Conservation (phyloP, 2,797 vertebrate genomes). For the Sebastes matsubarae region DNA sequence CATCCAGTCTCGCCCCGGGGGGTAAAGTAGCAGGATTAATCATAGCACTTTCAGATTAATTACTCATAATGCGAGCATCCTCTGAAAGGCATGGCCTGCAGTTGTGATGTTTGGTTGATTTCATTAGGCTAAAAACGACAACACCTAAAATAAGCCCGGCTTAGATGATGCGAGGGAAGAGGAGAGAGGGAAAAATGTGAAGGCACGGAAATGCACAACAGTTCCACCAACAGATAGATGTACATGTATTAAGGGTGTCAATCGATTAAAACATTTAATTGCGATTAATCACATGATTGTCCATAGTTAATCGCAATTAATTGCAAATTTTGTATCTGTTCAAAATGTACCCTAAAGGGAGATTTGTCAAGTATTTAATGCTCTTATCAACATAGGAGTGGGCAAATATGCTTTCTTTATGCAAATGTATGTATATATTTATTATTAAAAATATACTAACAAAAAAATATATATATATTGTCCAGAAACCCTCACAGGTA, state of each 20-base stretch:
- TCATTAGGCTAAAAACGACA: conserved; percentile 85
- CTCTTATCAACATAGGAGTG: too few relatives aligned
- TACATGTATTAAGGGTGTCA: not conserved
- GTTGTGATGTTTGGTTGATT: conserved; percentile 85
- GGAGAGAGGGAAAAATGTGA: conserved; percentile 27
- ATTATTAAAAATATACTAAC: too few relatives aligned
- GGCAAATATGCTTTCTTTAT: too few relatives aligned
- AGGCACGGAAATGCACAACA: conserved; percentile 14
- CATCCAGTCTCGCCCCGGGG: conserved; percentile 76
- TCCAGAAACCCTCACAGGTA: too few relatives aligned
- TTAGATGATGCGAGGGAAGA: conserved; percentile 36
- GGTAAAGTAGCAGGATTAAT: conserved; percentile 84
- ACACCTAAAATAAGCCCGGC: conserved; percentile 82
- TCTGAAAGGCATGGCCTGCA: conserved; percentile 84
- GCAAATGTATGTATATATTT: too few relatives aligned
- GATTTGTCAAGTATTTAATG: too few relatives aligned
- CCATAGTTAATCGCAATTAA: too few relatives aligned
- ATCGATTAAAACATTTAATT: too few relatives aligned
- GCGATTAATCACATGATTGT: too few relatives aligned
- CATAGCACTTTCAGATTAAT: conserved; percentile 88
- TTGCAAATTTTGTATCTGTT: too few relatives aligned
- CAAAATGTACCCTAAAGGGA: too few relatives aligned
- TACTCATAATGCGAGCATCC: conserved; percentile 85
- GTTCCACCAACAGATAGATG: not conserved
- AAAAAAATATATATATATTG: too few relatives aligned